A percentile compares a stretch with the other conserved stretches of the same genome.
phyloP scores from a whole-genome alignment of 2,113 vertebrate genomes.

The Athene noctua region DNA sequence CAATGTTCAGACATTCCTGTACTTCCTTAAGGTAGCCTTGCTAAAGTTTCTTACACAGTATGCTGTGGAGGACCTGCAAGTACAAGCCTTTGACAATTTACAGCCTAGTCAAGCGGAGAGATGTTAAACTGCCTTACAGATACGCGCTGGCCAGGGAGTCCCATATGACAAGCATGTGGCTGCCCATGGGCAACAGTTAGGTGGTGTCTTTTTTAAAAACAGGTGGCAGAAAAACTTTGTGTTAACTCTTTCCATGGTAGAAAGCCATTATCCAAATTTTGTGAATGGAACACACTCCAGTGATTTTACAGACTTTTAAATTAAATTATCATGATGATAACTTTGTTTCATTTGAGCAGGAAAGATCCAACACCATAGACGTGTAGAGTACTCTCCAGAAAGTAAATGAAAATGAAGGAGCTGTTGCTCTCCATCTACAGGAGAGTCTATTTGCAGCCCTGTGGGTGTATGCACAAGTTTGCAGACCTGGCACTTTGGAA shows the following conservation, averaged over 20 bases:
- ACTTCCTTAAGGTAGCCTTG: background rate
- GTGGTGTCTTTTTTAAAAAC: background rate
- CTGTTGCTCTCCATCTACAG: background rate
- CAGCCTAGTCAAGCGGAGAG: background rate
- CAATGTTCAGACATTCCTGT: background rate
- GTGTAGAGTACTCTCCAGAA: background rate
- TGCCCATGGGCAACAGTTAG: background rate
- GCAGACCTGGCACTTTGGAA: background rate
- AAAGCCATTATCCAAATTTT: background rate
- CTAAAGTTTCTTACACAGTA: background rate
- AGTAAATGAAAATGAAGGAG: background rate
- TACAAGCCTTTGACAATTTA: background rate
- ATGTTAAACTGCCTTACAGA: background rate
- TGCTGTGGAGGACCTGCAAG: background rate
- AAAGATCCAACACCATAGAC: background rate
- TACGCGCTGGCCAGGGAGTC: background rate
- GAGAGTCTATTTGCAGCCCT: background rate
- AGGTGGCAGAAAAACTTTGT: background rate
- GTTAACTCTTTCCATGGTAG: background rate
- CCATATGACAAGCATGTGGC: background rate
- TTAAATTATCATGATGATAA: background rate
- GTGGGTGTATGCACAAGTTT: background rate
- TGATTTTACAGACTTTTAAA: background rate
- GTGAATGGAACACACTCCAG: background rate
- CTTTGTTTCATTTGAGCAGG: background rate